Evolutionary conservation across 2,888 invertebrate species (phyloP).

Genomic region (Dryobotodes eremita): DNA sequence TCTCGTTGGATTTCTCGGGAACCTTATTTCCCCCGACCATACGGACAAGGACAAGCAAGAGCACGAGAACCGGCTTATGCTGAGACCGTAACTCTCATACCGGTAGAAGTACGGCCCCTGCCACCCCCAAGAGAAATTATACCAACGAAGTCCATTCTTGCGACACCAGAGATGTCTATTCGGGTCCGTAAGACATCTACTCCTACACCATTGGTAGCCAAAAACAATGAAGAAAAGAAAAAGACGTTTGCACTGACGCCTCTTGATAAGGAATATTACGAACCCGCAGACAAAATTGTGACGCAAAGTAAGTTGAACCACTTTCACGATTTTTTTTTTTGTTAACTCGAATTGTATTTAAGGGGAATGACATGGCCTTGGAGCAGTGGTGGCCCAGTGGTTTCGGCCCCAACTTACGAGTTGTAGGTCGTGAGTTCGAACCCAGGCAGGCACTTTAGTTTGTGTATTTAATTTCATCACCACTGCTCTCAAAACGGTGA

Average conservation of each 20-base stretch:
- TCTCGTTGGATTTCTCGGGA: constrained; percentile 67
- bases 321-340: not conserved
- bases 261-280: constrained; percentile 76
- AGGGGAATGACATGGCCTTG: constrained; percentile 1
- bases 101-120: constrained; percentile 23
- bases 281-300: constrained; percentile 57
- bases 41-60: constrained; percentile 19
- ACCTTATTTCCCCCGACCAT: constrained; percentile 60
- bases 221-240: constrained; percentile 44
- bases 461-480: no score
- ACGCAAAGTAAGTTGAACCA: constrained; percentile 67
- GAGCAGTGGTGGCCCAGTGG: no score
- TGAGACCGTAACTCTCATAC: constrained; percentile 9
- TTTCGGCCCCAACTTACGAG: no score
- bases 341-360: not conserved
- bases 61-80: constrained; percentile 3
- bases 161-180: not conserved
- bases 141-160: constrained; percentile 10
- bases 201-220: not conserved
- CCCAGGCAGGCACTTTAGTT: no score
- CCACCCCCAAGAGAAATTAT: constrained; percentile 14
- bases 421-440: no score
- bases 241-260: constrained; percentile 78
- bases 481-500: no score
- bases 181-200: not conserved